phyloP scores from a whole-genome alignment of 2,888 invertebrate genomes.

The Allygus modestus region DNA sequence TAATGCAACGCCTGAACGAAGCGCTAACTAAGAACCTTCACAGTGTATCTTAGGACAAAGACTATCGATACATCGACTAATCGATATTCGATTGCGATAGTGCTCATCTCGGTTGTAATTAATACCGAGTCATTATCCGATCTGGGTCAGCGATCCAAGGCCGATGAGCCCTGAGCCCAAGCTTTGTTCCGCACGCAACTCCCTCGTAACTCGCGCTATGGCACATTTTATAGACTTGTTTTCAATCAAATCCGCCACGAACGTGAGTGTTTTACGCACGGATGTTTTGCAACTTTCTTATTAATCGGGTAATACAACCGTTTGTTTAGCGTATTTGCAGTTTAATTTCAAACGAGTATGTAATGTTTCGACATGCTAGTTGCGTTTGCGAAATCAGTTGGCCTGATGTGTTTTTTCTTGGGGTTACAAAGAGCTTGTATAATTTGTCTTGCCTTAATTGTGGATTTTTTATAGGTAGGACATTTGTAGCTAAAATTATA shows the following conservation, averaged over 20 bases:
- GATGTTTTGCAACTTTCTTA: background rate
- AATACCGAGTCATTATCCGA: background rate
- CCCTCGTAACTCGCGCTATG: background rate
- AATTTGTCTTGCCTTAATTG: too few species aligned
- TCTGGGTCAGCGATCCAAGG: background rate
- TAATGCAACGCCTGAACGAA: too few species aligned
- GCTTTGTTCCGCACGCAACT: constrained; percentile 16
- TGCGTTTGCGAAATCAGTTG: background rate
- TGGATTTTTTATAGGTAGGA: too few species aligned
- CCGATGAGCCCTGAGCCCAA: background rate
- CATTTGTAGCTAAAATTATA: too few species aligned
- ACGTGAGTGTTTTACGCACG: constrained; percentile 34
- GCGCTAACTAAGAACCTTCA: too few species aligned
- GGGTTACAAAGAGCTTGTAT: too few species aligned
- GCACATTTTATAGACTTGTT: constrained; percentile 17
- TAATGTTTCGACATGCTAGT: background rate
- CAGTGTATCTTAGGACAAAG: background rate
- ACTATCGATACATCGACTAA: background rate
- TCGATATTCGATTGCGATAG: constrained; percentile 4
- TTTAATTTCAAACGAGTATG: background rate
- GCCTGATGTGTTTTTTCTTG: too few species aligned
- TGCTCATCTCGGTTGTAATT: background rate
- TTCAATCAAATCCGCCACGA: constrained; percentile 13
- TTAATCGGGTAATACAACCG: background rate
- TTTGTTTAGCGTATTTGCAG: background rate